phyloP scores from a whole-genome alignment of 2,888 invertebrate genomes.

The Drosophila vallismaia region DNA sequence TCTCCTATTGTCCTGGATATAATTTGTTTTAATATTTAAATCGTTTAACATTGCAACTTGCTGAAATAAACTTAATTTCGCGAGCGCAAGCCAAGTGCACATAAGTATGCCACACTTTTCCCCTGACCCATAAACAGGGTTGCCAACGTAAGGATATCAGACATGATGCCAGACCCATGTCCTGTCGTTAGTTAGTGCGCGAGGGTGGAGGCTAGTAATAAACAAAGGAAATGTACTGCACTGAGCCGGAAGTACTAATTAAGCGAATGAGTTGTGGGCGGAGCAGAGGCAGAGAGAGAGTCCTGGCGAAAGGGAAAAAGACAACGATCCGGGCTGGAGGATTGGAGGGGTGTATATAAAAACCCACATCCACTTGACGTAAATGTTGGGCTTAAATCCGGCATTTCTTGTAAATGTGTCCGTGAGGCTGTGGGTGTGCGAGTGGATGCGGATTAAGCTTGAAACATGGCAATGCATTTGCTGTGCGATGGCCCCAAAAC shows the following conservation, averaged over 20 bases:
- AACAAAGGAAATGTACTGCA: slow-evolving; percentile 61
- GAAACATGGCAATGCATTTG: slow-evolving; percentile 75
- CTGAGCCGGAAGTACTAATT: slow-evolving; percentile 71
- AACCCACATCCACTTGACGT: slow-evolving; percentile 66
- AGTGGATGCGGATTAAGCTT: slow-evolving; percentile 68
- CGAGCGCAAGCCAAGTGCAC: slow-evolving; percentile 19
- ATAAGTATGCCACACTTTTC: slow-evolving; percentile 30
- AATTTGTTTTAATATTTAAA: slow-evolving; percentile 45
- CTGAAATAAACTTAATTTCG: slow-evolving; percentile 3
- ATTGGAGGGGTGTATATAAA: slow-evolving; percentile 46
- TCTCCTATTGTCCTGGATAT: slow-evolving; percentile 52
- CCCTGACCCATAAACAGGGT: slow-evolving; percentile 33
- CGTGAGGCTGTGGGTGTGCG: slow-evolving; percentile 28
- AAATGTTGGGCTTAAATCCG: slow-evolving; percentile 72
- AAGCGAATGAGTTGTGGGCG: slow-evolving; percentile 59
- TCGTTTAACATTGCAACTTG: slow-evolving; percentile 13
- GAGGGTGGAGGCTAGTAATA: slow-evolving; percentile 51
- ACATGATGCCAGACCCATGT: slow-evolving; percentile 47
- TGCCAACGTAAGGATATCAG: slow-evolving; percentile 20
- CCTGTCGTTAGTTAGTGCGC: slow-evolving; percentile 31
- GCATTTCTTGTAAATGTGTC: slow-evolving; percentile 44
- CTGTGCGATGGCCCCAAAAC: slow-evolving; percentile 45
- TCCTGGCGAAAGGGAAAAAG: slow-evolving; percentile 6
- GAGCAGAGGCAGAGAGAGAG: slow-evolving; percentile 18
- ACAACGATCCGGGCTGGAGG: slow-evolving; percentile 1